Conservation (phyloP, 2,888 invertebrate species). For the Hemistola chrysoprasaria region DNA sequence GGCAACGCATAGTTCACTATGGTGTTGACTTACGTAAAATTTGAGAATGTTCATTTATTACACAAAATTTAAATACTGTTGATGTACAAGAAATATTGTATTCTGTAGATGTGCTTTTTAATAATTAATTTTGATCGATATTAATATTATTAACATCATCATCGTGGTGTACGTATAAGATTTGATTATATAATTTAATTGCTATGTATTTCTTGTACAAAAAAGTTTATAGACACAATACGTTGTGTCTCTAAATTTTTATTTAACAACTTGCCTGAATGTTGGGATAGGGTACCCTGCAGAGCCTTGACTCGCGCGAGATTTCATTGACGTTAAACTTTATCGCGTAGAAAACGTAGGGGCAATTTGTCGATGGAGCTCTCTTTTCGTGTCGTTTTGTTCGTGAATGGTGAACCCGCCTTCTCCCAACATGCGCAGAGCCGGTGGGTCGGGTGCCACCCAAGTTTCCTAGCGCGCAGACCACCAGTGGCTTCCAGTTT, state of each 20-base stretch:
- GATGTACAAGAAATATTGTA: conserved; percentile 33
- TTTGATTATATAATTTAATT: conserved; percentile 17
- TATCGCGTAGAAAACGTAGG: conserved; percentile 42
- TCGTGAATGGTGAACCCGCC: conserved; percentile 67
- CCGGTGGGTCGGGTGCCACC: conserved; percentile 86
- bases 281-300: conserved; percentile 99
- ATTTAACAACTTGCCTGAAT: conserved; percentile 90
- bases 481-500: conserved; percentile 85
- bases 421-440: conserved; percentile 84
- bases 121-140: no score
- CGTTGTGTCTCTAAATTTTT: conserved; percentile 58
- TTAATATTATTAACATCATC: no score
- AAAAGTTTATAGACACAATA: conserved; percentile 47
- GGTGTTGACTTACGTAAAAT: no score
- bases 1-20: no score
- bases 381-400: conserved; percentile 41
- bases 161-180: no score
- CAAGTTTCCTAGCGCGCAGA: conserved; percentile 82
- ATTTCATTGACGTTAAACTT: conserved; percentile 29
- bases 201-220: conserved; percentile 23
- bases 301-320: conserved; percentile 73
- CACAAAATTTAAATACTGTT: conserved; percentile 1
- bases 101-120: not conserved
- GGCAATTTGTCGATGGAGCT: conserved; percentile 32
- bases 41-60: conserved; percentile 11